Conservation (phyloP, 2,113 vertebrate species). For the Monopterus albus region DNA sequence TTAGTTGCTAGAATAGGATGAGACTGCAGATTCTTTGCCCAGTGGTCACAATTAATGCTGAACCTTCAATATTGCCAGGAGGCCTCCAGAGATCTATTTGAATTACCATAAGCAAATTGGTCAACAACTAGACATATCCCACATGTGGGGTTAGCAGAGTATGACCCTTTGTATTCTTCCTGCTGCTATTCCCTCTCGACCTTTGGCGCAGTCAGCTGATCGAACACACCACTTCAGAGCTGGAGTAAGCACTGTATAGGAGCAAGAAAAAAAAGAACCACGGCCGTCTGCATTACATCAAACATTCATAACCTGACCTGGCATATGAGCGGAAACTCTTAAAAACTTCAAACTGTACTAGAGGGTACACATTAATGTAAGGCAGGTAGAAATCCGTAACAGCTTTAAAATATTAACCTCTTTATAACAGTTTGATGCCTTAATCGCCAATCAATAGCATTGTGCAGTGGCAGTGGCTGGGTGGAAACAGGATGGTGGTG, state of each 20-base stretch:
- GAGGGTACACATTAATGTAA: conserved; percentile 52
- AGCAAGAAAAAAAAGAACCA: neutral
- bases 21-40: conserved; percentile 71
- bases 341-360: conserved; percentile 47
- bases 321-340: conserved; percentile 55
- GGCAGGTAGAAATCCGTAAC: conserved; percentile 47
- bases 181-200: conserved; percentile 49
- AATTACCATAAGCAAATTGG: conserved; percentile 78
- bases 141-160: conserved; percentile 33
- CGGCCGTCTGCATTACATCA: conserved; percentile 62
- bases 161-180: conserved; percentile 35
- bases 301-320: conserved; percentile 70
- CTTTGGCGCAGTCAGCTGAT: conserved; percentile 68
- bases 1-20: conserved; percentile 67
- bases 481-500: conserved; percentile 70
- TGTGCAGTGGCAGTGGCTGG: conserved; percentile 77
- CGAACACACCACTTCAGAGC: conserved; percentile 50
- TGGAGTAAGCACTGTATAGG: conserved; percentile 42
- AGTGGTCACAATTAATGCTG: conserved; percentile 73
- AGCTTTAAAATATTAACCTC: conserved; percentile 83
- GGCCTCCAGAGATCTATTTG: conserved; percentile 63
- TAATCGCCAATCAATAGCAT: conserved; percentile 88
- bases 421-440: conserved; percentile 89
- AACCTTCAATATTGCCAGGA: conserved; percentile 64
- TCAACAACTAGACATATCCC: conserved; percentile 69